Evolutionary conservation across 1,140 invertebrate genomes (phyloP).

Genomic region (Theocolax elegans): DNA sequence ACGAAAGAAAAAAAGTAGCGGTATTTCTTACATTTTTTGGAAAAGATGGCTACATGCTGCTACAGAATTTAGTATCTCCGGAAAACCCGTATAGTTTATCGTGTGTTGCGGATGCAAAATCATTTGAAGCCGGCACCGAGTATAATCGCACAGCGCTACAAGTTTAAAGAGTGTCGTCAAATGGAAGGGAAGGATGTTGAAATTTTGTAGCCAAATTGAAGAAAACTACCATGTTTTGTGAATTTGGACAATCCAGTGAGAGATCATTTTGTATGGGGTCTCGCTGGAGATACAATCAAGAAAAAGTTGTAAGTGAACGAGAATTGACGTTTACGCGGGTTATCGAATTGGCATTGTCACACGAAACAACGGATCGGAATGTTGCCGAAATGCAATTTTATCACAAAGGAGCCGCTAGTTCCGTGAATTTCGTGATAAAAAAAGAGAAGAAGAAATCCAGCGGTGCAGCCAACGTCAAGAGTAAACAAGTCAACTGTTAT

Average conservation of each 20-base stretch:
- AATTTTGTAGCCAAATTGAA: too few species aligned
- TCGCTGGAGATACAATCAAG: neutral
- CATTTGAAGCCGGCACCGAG: conserved; percentile 54
- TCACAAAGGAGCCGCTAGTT: neutral
- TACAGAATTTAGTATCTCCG: conserved; percentile 50
- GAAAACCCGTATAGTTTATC: conserved; percentile 42
- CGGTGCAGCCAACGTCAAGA: too few species aligned
- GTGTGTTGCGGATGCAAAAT: conserved; percentile 45
- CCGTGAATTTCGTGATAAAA: too few species aligned
- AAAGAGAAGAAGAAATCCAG: too few species aligned
- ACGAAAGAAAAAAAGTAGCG: conserved; percentile 42
- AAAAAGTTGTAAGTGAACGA: neutral
- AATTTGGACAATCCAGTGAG: neutral
- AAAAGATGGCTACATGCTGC: too few species aligned
- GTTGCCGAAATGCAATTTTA: neutral
- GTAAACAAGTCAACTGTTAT: too few species aligned
- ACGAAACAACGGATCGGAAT: neutral
- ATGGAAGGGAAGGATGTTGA: too few species aligned
- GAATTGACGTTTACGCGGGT: neutral
- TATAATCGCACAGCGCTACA: too few species aligned
- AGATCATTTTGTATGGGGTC: neutral
- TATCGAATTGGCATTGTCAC: neutral
- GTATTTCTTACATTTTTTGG: conserved; percentile 47
- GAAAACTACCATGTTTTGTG: neutral
- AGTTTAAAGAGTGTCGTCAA: too few species aligned